phyloP scores from a whole-genome alignment of 2,113 vertebrate species.

The Sebastes schlegelii region DNA sequence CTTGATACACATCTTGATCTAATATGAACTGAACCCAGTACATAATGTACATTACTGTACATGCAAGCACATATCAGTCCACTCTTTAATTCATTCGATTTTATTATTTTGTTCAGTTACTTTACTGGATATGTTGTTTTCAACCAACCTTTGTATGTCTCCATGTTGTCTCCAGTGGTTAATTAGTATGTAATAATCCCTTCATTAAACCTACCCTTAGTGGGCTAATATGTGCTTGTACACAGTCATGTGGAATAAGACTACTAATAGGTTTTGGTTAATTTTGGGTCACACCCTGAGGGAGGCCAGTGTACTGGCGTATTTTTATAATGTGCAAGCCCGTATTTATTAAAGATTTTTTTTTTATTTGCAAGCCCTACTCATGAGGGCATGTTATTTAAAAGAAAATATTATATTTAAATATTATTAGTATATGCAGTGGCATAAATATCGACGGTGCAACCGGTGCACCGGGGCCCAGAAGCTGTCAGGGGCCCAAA shows the following conservation, averaged over 20 bases:
- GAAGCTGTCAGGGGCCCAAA: too few relatives aligned
- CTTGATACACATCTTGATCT: neutral
- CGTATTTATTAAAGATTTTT: neutral
- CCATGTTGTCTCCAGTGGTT: neutral
- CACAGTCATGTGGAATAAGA: neutral
- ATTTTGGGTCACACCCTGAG: neutral
- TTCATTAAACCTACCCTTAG: neutral
- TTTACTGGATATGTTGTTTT: neutral
- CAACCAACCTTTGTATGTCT: neutral
- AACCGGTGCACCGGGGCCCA: too few relatives aligned
- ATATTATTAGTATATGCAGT: too few relatives aligned
- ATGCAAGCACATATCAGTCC: neutral
- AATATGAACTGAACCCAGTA: neutral
- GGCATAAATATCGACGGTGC: too few relatives aligned
- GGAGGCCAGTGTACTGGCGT: neutral
- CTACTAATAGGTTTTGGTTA: too few relatives aligned
- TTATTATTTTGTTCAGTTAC: neutral
- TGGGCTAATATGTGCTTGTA: neutral
- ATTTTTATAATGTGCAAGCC: neutral
- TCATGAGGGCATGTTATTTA: neutral
- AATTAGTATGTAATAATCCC: neutral
- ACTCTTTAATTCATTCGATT: neutral
- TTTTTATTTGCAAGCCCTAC: neutral
- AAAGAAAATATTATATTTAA: too few relatives aligned
- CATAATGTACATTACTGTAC: neutral